These are phyloP conservation scores for Capreolus pygargus DNA, from an alignment of 2,113 vertebrate species.

Conservation along the genomic window DNA sequence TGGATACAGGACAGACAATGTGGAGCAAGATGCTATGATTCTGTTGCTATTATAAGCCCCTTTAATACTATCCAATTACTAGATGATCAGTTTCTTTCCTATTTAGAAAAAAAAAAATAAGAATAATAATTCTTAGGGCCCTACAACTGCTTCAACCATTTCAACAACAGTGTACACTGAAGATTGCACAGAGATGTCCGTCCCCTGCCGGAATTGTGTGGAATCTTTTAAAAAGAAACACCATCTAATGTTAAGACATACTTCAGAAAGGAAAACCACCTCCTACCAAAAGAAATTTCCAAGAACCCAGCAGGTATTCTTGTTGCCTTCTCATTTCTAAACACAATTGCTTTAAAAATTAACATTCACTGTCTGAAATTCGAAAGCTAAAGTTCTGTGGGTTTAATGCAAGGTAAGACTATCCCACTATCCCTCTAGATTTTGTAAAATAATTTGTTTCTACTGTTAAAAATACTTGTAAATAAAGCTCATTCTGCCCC, in stretches of 20 bases:
- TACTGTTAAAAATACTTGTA: not conserved
- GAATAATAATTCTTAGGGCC: not conserved
- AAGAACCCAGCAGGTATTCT: not conserved
- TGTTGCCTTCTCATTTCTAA: not conserved
- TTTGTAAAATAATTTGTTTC: not conserved
- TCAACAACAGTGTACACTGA: not conserved
- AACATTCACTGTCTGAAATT: not conserved
- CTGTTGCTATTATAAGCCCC: not conserved
- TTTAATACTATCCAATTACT: not conserved
- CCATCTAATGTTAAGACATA: not conserved
- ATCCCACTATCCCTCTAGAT: fast-evolving
- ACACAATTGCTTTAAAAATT: not conserved
- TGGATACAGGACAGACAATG: not conserved
- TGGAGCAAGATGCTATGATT: fast-evolving
- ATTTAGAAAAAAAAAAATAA: not conserved
- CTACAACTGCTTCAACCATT: not conserved
- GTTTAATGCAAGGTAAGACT: not conserved
- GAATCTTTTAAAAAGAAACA: not conserved
- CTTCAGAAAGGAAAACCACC: not conserved
- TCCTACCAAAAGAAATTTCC: not conserved
- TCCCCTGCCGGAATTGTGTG: not conserved
- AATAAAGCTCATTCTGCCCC: not conserved
- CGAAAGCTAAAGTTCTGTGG: not conserved
- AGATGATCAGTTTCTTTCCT: not conserved
- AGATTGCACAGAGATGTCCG: not conserved